Percentiles rank a stretch among this genome's conserved stretches.
Evolutionary conservation across 2,113 vertebrate genomes (phyloP).

Genomic region (Lepisosteus osseus): DNA sequence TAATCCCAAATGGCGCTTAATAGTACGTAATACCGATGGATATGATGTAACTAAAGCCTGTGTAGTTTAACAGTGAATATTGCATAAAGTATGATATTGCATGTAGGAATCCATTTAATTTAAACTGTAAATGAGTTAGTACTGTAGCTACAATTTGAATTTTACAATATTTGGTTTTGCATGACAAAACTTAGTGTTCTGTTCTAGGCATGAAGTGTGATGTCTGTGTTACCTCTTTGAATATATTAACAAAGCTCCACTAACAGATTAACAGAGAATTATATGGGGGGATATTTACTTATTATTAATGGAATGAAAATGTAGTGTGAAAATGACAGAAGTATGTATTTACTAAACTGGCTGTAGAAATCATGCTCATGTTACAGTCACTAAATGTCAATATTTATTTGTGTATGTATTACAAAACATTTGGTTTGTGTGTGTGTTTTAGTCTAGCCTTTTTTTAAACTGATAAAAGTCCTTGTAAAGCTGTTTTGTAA

Average conservation of each 20-base stretch:
- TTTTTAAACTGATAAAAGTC: constrained; percentile 64
- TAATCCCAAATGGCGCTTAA: constrained; percentile 47
- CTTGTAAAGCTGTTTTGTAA: constrained; percentile 87
- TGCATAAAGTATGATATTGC: constrained; percentile 64
- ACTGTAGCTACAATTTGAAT: constrained; percentile 62
- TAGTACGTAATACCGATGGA: constrained; percentile 48
- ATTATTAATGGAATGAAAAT: constrained; percentile 76
- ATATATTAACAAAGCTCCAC: constrained; percentile 71
- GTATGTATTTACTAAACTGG: constrained; percentile 66
- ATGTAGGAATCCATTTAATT: constrained; percentile 72
- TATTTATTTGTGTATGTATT: constrained; percentile 96
- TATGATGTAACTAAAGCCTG: constrained; percentile 60
- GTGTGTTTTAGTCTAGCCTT: constrained; percentile 60
- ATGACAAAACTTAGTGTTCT: constrained; percentile 74
- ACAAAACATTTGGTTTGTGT: constrained; percentile 65
- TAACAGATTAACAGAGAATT: constrained; percentile 79
- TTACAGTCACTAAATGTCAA: constrained; percentile 75
- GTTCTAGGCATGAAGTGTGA: constrained; percentile 71
- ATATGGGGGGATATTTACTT: constrained; percentile 69
- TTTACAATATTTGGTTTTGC: constrained; percentile 67
- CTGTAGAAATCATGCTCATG: constrained; percentile 77
- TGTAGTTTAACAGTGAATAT: constrained; percentile 59
- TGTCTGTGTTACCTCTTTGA: constrained; percentile 71
- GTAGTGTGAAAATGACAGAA: constrained; percentile 63
- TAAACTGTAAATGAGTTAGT: constrained; percentile 68